These are phyloP conservation scores for Actinemys pallida DNA, from an alignment of 2,113 vertebrate species.

Conservation along the genomic window DNA sequence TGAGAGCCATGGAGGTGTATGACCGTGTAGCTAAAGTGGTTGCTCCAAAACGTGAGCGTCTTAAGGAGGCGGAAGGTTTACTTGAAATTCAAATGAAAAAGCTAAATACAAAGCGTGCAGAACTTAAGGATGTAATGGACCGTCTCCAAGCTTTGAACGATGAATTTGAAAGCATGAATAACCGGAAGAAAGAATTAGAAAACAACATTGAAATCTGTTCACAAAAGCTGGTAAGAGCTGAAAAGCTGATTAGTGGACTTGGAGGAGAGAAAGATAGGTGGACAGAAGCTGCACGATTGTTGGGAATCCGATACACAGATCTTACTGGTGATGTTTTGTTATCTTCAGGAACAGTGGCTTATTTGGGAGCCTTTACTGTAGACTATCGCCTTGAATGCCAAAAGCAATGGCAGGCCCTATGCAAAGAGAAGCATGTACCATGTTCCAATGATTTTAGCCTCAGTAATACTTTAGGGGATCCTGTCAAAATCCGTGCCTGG, in stretches of 20 bases:
- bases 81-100: slow-evolving; percentile 84
- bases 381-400: slow-evolving; percentile 89
- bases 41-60: slow-evolving; percentile 87
- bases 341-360: slow-evolving; percentile 90
- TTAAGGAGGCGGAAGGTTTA: slow-evolving; percentile 83
- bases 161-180: slow-evolving; percentile 86
- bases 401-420: slow-evolving; percentile 84
- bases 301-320: slow-evolving; percentile 84
- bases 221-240: slow-evolving; percentile 89
- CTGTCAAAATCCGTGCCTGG: slow-evolving; percentile 90
- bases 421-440: slow-evolving; percentile 83
- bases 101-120: slow-evolving; percentile 85
- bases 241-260: slow-evolving; percentile 91
- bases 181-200: slow-evolving; percentile 84
- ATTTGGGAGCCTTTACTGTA: slow-evolving; percentile 92
- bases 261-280: slow-evolving; percentile 94
- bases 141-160: slow-evolving; percentile 86
- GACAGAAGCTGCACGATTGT: slow-evolving; percentile 86
- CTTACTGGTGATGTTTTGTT: slow-evolving; percentile 91
- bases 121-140: slow-evolving; percentile 88
- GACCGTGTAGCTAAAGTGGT: slow-evolving; percentile 91
- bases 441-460: slow-evolving; percentile 89
- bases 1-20: slow-evolving; percentile 92
- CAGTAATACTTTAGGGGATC: slow-evolving; percentile 86
- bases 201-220: slow-evolving; percentile 91